Base-by-base conservation (phyloP, 2,888 invertebrate genomes). In the Philonicus albiceps region DNA sequence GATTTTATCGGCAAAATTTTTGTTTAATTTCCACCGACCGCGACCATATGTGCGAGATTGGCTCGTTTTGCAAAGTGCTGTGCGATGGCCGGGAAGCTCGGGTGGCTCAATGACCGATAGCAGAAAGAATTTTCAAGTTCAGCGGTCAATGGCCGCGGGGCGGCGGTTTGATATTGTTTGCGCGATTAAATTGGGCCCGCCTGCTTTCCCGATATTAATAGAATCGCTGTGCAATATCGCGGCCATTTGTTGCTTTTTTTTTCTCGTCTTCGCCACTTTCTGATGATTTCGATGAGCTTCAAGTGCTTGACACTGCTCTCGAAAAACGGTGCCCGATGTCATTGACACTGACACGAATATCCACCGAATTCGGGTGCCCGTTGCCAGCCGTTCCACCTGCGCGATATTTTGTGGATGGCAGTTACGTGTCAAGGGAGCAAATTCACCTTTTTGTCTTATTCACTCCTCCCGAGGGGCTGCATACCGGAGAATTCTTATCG, bases 51-150 rank as follows among this genome's bases (percentile, higher is more conserved):
- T 64, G 64, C 27, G 22, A 27, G n/a, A 27, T 78, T 78, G 22
- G 64, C 11, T 78, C 78, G 8, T 6, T 27, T 37, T 16, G 78
- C 78, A 49, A 78, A 78, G 11, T 43, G 40, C 22, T 40, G 22
- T 3, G 78, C 27, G 74, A 30, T n/a, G 72, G 72, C 72, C 27
- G 19, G 34, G 19, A 31, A 55, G 81, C 55, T 81, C 55, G 55
- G n/a, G 3, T 64, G 64, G 64, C 64, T 19, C 64, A 64, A 85
- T 85, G 85, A 85, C 85, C 85, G 85, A 85, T 85, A 85, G 75
- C 85, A 80, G 40, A 78, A 86, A 86, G 86, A 81, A 87, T 86
- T 87, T 87, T 87, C 87, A 87, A 87, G 87, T 87, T 87, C 87
- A 87, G 73, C 87, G 86, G 87, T 87, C 87, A 86, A 49, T 75